Conservation (phyloP, 2,888 invertebrate species). For the Nomada fucata region DNA sequence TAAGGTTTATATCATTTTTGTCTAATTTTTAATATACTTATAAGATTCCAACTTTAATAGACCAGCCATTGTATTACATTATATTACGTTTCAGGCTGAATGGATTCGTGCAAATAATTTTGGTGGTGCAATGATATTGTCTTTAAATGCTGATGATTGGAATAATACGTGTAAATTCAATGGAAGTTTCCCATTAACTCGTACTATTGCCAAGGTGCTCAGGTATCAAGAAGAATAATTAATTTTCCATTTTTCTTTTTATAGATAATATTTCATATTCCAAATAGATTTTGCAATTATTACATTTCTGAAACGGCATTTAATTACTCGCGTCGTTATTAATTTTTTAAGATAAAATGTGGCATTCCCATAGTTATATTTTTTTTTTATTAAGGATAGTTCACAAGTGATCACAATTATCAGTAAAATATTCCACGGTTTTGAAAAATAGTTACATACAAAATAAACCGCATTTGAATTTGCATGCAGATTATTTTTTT, state of each 20-base stretch:
- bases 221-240: slow-evolving; percentile 34
- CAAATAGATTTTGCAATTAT: not conserved
- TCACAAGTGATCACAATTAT: too few relatives aligned
- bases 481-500: not conserved
- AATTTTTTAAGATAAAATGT: not conserved
- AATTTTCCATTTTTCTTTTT: slow-evolving; percentile 8
- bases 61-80: not conserved
- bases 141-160: slow-evolving; percentile 92
- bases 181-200: slow-evolving; percentile 84
- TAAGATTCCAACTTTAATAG: too few relatives aligned
- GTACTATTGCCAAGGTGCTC: slow-evolving; percentile 71
- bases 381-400: not conserved
- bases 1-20: slow-evolving; percentile 42
- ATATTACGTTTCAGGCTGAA: slow-evolving; percentile 83
- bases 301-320: slow-evolving; percentile 20
- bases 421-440: not conserved
- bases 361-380: not conserved
- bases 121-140: slow-evolving; percentile 94
- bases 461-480: not conserved
- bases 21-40: not conserved
- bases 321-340: not conserved
- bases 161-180: slow-evolving; percentile 85
- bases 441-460: not conserved
- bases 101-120: slow-evolving; percentile 88
- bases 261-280: slow-evolving; percentile 25